Percentiles rank a stretch among this genome's conserved stretches.
phyloP scores from a whole-genome alignment of 2,797 vertebrate genomes.

The Lophius americanus region DNA sequence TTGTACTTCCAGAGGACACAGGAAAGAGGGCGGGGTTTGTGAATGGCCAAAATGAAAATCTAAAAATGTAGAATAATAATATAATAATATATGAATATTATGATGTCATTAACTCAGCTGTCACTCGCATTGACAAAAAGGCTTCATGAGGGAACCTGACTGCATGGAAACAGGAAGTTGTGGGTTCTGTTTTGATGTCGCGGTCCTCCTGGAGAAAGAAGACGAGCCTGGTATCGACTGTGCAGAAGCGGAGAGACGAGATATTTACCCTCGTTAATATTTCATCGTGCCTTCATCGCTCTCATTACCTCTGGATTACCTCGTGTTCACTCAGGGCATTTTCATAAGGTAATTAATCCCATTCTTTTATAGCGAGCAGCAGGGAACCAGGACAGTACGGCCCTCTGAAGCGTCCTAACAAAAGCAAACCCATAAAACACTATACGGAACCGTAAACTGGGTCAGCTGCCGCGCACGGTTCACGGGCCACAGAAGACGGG shows the following conservation, averaged over 20 bases:
- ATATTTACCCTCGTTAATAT: slow-evolving; percentile 29
- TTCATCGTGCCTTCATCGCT: slow-evolving; percentile 30
- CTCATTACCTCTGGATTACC: slow-evolving; percentile 26
- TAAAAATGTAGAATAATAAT: too few relatives aligned
- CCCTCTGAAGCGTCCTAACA: slow-evolving; percentile 21
- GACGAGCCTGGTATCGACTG: not conserved
- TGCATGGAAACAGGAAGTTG: too few relatives aligned
- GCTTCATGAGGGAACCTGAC: too few relatives aligned
- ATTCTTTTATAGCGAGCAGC: slow-evolving; percentile 8
- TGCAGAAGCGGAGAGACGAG: slow-evolving; percentile 15
- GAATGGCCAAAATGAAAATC: too few relatives aligned
- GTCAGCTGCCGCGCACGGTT: slow-evolving; percentile 23
- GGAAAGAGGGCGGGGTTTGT: too few relatives aligned
- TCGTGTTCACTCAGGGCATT: not conserved
- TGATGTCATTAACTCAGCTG: too few relatives aligned
- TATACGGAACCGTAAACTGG: slow-evolving; percentile 29
- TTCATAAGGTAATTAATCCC: slow-evolving; percentile 19
- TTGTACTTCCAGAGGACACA: too few relatives aligned
- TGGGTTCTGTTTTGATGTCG: too few relatives aligned
- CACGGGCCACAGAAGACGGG: slow-evolving; percentile 12
- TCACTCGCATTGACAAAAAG: too few relatives aligned
- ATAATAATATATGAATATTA: too few relatives aligned
- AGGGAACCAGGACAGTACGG: not conserved
- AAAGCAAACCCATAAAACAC: slow-evolving; percentile 18
- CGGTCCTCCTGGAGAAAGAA: too few relatives aligned